Evolutionary conservation across 2,797 vertebrate species (phyloP).

Genomic region (Lepus oiostolus): DNA sequence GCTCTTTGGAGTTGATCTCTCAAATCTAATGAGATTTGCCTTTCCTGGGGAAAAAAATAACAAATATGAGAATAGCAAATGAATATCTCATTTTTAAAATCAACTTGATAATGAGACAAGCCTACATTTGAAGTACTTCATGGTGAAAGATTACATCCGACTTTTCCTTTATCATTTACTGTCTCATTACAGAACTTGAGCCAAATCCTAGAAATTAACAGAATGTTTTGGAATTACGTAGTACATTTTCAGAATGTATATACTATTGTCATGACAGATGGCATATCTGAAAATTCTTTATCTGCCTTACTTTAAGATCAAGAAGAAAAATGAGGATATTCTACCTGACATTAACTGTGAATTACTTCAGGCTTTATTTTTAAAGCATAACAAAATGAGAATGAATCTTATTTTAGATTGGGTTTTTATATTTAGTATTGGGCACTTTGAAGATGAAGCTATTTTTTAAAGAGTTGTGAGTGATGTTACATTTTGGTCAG

Average conservation of each 20-base stretch:
- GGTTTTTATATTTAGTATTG: slow-evolving; percentile 69
- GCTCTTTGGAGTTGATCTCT: slow-evolving; percentile 26
- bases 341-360: slow-evolving; percentile 41
- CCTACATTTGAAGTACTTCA: slow-evolving; percentile 43
- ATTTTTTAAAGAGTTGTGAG: slow-evolving; percentile 70
- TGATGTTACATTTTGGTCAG: slow-evolving; percentile 76
- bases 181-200: slow-evolving; percentile 16
- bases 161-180: neutral
- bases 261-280: neutral
- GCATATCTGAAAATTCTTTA: slow-evolving; percentile 62
- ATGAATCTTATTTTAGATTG: slow-evolving; percentile 68
- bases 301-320: slow-evolving; percentile 49
- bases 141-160: slow-evolving; percentile 27
- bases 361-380: slow-evolving; percentile 69
- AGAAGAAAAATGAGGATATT: slow-evolving; percentile 4
- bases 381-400: slow-evolving; percentile 62
- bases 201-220: neutral
- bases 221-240: slow-evolving; percentile 27
- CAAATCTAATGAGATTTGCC: slow-evolving; percentile 40
- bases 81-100: slow-evolving; percentile 41
- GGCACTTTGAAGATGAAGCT: slow-evolving; percentile 69
- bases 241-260: slow-evolving; percentile 27
- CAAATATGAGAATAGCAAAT: slow-evolving; percentile 39
- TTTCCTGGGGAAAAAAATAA: neutral
- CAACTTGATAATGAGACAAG: slow-evolving; percentile 7